Conservation (phyloP, 2,113 vertebrate genomes). For the Tursiops truncatus region DNA sequence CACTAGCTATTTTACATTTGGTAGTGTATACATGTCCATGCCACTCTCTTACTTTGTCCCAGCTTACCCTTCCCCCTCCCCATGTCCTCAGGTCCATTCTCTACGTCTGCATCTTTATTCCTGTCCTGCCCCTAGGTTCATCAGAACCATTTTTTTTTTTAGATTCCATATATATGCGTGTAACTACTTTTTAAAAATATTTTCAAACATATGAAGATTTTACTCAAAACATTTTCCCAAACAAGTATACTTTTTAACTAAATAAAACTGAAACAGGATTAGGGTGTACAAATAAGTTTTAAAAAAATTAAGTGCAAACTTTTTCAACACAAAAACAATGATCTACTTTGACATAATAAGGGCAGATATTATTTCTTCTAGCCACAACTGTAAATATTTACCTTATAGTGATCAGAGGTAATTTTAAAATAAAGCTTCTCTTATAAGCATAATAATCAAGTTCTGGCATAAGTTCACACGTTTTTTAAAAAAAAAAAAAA, state of each 20-base stretch:
- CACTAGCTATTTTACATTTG: no score
- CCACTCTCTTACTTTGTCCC: no score
- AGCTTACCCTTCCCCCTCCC: no score
- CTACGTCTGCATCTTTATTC: no score
- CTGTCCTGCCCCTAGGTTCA: no score
- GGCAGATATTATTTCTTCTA: neutral
- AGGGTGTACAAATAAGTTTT: neutral
- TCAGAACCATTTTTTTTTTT: no score
- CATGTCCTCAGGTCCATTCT: no score
- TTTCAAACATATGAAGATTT: neutral
- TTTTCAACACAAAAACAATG: constrained; percentile 31
- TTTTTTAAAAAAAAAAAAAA: neutral
- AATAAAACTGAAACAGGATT: constrained; percentile 5
- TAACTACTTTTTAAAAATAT: neutral
- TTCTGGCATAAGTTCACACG: neutral
- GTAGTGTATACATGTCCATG: no score
- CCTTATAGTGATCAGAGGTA: neutral
- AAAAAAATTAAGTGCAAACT: neutral
- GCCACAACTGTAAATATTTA: neutral
- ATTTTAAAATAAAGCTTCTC: constrained; percentile 13
- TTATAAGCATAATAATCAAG: neutral
- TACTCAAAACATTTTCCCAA: neutral
- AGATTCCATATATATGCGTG: no score
- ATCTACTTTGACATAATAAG: neutral
- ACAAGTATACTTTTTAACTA: neutral